phyloP scores from a whole-genome alignment of 2,113 vertebrate genomes.

The Fregata magnificens region DNA sequence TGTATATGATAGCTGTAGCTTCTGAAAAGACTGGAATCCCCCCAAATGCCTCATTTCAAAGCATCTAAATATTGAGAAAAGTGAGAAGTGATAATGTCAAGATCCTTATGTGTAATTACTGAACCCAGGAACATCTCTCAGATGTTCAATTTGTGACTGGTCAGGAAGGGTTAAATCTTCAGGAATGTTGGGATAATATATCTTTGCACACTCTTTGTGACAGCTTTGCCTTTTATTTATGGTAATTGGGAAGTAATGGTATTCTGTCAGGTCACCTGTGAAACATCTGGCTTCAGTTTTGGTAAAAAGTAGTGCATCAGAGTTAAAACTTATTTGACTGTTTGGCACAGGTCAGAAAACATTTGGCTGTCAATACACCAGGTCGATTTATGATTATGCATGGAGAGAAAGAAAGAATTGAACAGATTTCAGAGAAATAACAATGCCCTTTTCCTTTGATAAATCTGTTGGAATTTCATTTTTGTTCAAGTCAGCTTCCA shows the following conservation, averaged over 20 bases:
- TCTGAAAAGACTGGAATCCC: background rate
- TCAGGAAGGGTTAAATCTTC: conserved; percentile 62
- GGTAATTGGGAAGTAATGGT: conserved; percentile 40
- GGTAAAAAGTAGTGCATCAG: background rate
- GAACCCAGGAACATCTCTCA: background rate
- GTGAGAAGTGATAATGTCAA: background rate
- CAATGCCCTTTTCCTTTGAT: background rate
- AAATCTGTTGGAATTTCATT: background rate
- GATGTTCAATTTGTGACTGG: background rate
- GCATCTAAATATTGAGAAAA: background rate
- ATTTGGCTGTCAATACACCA: background rate
- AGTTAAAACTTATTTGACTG: conserved; percentile 45
- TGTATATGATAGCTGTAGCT: background rate
- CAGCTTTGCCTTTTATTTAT: conserved; percentile 55
- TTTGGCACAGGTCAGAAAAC: conserved; percentile 32
- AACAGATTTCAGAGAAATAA: background rate
- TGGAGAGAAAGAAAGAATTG: background rate
- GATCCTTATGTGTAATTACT: background rate
- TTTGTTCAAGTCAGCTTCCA: background rate
- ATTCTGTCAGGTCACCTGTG: conserved; percentile 67
- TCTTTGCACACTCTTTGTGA: conserved; percentile 17
- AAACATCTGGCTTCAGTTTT: conserved; percentile 69
- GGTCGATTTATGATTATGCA: background rate
- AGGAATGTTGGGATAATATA: conserved; percentile 39
- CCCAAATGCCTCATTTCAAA: background rate